These are phyloP conservation scores for Protonibea diacanthus DNA, from an alignment of 2,797 vertebrate genomes.

Conservation along the genomic window DNA sequence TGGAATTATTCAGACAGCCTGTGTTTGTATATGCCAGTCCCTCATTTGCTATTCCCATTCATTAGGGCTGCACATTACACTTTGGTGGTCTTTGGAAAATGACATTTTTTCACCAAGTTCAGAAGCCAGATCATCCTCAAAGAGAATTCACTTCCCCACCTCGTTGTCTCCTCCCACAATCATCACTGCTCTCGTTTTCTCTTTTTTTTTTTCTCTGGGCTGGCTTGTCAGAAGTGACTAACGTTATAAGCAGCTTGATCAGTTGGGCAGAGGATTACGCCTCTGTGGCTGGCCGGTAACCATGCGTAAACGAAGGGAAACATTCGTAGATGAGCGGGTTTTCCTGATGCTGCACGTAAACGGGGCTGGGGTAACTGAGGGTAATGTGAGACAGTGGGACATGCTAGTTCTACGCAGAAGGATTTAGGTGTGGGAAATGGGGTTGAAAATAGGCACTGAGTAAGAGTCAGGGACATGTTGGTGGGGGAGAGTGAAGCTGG, in stretches of 20 bases:
- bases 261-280: slow-evolving; percentile 54
- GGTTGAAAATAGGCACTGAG: slow-evolving; percentile 49
- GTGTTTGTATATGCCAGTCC: slow-evolving; percentile 73
- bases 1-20: slow-evolving; percentile 80
- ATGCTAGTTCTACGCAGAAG: slow-evolving; percentile 15
- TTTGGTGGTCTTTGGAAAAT: slow-evolving; percentile 68
- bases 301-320: slow-evolving; percentile 44
- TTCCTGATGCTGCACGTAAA: slow-evolving; percentile 27
- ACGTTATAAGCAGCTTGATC: slow-evolving; percentile 54
- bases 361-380: slow-evolving; percentile 44
- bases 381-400: slow-evolving; percentile 49
- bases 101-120: slow-evolving; percentile 54
- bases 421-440: slow-evolving; percentile 46
- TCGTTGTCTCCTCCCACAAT: slow-evolving; percentile 24
- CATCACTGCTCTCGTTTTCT: slow-evolving; percentile 17
- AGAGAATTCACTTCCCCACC: slow-evolving; percentile 46
- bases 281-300: slow-evolving; percentile 40
- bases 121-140: slow-evolving; percentile 64
- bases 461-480: slow-evolving; percentile 35
- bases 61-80: slow-evolving; percentile 70
- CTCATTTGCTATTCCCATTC: slow-evolving; percentile 75
- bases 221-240: slow-evolving; percentile 56
- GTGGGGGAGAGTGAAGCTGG: slow-evolving; percentile 11
- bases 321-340: slow-evolving; percentile 43
- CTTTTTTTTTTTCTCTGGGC: background rate